A percentile compares a stretch with the other conserved stretches of the same genome.
These are phyloP conservation scores for Sebastes oblongus DNA, from an alignment of 2,797 vertebrate species.

Conservation along the genomic window DNA sequence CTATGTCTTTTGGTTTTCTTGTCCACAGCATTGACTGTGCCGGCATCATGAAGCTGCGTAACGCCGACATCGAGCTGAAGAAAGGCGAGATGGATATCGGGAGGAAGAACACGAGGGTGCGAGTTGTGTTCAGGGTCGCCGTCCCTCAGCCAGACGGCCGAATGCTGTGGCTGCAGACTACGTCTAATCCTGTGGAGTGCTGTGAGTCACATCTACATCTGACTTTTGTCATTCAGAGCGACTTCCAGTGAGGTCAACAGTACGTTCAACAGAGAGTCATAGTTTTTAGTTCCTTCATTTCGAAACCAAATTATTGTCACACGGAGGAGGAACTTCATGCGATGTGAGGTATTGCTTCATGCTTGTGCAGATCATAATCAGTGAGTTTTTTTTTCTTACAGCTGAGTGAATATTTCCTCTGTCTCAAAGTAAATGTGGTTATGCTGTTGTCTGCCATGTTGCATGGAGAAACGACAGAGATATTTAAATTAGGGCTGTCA, in stretches of 20 bases:
- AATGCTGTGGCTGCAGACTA: constrained; percentile 90
- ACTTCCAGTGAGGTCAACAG: not conserved
- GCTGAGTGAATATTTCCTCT: not conserved
- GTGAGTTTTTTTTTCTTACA: not conserved
- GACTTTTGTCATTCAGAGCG: not conserved
- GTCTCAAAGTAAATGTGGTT: not conserved
- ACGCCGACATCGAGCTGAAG: constrained; percentile 96
- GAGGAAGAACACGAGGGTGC: constrained; percentile 95
- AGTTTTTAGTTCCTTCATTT: not conserved
- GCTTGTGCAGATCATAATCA: constrained; percentile 1
- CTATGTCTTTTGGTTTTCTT: not conserved
- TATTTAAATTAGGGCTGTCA: too few species aligned
- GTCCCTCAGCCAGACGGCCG: constrained; percentile 88
- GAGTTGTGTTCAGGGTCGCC: constrained; percentile 91
- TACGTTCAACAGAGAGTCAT: not conserved
- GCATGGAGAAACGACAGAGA: too few species aligned
- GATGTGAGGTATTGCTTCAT: not conserved
- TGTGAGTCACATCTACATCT: constrained; percentile 82
- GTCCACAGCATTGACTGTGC: constrained; percentile 92
- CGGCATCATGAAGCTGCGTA: constrained; percentile 95
- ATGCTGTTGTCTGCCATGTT: too few species aligned
- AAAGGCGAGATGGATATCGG: constrained; percentile 96
- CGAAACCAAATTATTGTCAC: not conserved
- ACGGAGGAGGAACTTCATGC: not conserved
- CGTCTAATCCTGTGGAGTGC: constrained; percentile 92